Base-by-base conservation (phyloP, 1,140 invertebrate species). In the Heliothis subflexa region DNA sequence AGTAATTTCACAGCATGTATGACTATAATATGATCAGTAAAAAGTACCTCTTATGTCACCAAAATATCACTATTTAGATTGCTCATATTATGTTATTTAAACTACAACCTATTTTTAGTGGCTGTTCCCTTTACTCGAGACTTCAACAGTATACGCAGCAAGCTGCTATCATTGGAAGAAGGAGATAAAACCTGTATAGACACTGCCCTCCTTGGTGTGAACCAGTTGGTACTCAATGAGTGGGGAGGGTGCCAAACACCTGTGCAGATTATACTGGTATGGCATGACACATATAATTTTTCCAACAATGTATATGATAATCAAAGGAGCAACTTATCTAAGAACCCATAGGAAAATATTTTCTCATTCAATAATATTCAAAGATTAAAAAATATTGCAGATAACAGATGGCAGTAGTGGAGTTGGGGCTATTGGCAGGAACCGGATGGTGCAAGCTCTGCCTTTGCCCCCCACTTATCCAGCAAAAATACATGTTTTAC, bases 131-230 rank as follows among this genome's bases (percentile, higher is more conserved):
- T 99, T 87, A 99, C 98, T 0, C 94, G 98, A 85, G 98, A 99
- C 86, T 98, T 97, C 94, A 97, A 97, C 76, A 92, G 91, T 7
- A 97, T 99, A 73, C 96, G 97, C 88, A 91, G 94, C 21, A 97
- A 97, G 86, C 88, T 99, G 11, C 95, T 96, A 80, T 96, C 95
- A 75, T 94, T 98, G 10, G 97, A 98, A 84, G 97, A 97, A 87
- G 97, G 96, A 91, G 98, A 98, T 83, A 98, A 97, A 92, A 98
- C 98, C 5, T 97, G 96, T 86, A 96, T 98, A 78, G 97, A 98
- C 88, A 96, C 96, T 18, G 97, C 97, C 14, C 91, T 99, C 3
- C 95, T 96, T 84, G 97, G 97, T 57, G 96, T 98, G 3, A 97
- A 96, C 86, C 96, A 96, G 88, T 90, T 98, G 62, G 95, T 98